Evolutionary conservation across 2,888 invertebrate species (phyloP), one percentile per base, ranked within the genome.

Genomic region (Orthonevra nobilis): DNA sequence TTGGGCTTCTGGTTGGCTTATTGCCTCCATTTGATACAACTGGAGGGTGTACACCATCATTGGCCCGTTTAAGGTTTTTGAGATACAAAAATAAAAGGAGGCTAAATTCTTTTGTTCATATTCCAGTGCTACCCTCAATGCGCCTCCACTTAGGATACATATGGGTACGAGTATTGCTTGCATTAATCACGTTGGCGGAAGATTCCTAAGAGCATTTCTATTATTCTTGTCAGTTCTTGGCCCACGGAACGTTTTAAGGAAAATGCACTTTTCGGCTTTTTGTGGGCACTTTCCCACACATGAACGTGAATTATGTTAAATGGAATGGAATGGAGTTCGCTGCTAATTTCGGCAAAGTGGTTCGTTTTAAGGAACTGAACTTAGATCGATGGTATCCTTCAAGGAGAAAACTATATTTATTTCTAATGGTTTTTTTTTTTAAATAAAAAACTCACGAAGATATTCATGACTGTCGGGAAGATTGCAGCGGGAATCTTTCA

Each of bases 171-270:
- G 66, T 79, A 79, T 79, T 79, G 79, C 79, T 54, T 72, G 72
- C 79, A 79, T 79, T 79, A 79, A 79, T 79, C 79, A 79, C 79
- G 72, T 56, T 61, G 73, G 73, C 73, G 79, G 79, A 79, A 79
- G 79, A 66, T 66, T 79, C 66, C 66, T 79, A 79, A 54, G 66
- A 72, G 73, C 44, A 52, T 63, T 64, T 77, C 60, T 64, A 50
- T 75, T 46, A 48, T 12, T 38, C 17, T 7, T 46, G 58, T 48
- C 52, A 10, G 32, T 26, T 38, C 28, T 32, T 14, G n/a, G 26
- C 42, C 26, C 48, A 7, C 10, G 32, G 28, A 36, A 28, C 44
- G 46, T 48, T 48, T 63, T 56, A 17, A 34, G 17, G 26, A 34
- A 48, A 72, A 52, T 66, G 77, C 72, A 72, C 66, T 79, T 66